A percentile compares a stretch with the other conserved stretches of the same genome.
Conservation (phyloP, 92 coral and sea anemone genomes). For the Hydrozoanthus gracilis region DNA sequence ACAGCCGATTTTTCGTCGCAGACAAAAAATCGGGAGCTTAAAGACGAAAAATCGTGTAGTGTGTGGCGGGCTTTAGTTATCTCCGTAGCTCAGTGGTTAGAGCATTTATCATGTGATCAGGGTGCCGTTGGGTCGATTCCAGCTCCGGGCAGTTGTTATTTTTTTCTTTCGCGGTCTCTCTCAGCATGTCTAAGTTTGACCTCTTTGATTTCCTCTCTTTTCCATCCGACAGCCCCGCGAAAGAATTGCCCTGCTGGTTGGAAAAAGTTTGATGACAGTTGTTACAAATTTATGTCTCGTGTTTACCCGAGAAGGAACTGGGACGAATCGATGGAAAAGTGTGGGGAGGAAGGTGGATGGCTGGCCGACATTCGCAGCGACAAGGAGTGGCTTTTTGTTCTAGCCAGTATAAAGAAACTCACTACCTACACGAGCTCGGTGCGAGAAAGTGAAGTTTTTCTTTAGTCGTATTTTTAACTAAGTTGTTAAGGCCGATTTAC, state of each 20-base stretch:
- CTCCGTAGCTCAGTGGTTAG: no score
- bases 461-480: no score
- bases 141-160: no score
- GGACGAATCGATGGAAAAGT: slow-evolving; percentile 29
- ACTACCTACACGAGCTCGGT: background rate
- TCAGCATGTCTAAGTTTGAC: no score
- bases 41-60: no score
- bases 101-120: no score
- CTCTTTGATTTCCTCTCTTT: background rate
- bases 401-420: background rate
- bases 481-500: background rate
- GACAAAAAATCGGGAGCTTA: no score
- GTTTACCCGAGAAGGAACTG: slow-evolving; percentile 5
- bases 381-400: slow-evolving; percentile 40
- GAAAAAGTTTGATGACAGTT: background rate
- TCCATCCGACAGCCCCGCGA: slow-evolving; percentile 1
- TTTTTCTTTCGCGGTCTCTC: no score
- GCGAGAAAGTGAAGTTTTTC: background rate
- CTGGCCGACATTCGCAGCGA: slow-evolving; percentile 37
- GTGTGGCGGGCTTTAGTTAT: no score
- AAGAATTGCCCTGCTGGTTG: slow-evolving; percentile 22
- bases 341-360: slow-evolving; percentile 32
- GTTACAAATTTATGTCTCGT: slow-evolving; percentile 18
- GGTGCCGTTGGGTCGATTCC: no score
- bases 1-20: no score